These are phyloP conservation scores for Metaphire vulgaris DNA, from an alignment of 1,140 invertebrate genomes.

Conservation along the genomic window DNA sequence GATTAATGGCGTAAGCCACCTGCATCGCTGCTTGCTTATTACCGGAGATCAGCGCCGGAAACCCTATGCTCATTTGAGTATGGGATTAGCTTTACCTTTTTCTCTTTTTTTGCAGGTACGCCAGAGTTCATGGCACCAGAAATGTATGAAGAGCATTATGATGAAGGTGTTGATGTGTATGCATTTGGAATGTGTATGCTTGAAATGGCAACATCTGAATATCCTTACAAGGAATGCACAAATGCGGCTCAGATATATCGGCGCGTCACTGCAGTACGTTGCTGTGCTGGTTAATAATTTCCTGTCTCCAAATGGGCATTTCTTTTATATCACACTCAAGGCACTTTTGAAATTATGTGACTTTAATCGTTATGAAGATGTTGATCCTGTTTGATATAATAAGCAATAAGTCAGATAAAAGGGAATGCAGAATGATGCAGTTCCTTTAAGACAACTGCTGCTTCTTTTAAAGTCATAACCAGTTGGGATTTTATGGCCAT, in stretches of 20 bases:
- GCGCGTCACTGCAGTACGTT: slow-evolving; percentile 85
- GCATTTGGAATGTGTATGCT: slow-evolving; percentile 99
- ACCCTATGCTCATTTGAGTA: no score
- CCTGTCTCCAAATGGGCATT: slow-evolving; percentile 5
- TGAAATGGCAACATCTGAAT: slow-evolving; percentile 99
- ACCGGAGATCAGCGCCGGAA: no score
- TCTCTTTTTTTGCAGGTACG: slow-evolving; percentile 65
- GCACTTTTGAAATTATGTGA: not conserved
- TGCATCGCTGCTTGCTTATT: no score
- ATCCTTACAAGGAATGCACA: slow-evolving; percentile 95
- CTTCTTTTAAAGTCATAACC: no score
- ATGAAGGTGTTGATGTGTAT: slow-evolving; percentile 98
- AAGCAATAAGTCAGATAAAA: no score
- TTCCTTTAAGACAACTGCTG: no score
- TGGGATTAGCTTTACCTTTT: no score
- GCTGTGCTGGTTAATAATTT: no score
- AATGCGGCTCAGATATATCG: slow-evolving; percentile 99
- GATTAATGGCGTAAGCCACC: no score
- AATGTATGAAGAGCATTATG: slow-evolving; percentile 99
- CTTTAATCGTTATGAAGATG: not conserved
- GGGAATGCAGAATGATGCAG: no score
- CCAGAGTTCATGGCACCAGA: slow-evolving; percentile 99
- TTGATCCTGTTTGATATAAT: no score
- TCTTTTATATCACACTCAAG: not conserved
- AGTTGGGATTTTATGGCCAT: no score